Evolutionary conservation across 2,888 invertebrate species (phyloP).

Genomic region (Euplexia lucipara): DNA sequence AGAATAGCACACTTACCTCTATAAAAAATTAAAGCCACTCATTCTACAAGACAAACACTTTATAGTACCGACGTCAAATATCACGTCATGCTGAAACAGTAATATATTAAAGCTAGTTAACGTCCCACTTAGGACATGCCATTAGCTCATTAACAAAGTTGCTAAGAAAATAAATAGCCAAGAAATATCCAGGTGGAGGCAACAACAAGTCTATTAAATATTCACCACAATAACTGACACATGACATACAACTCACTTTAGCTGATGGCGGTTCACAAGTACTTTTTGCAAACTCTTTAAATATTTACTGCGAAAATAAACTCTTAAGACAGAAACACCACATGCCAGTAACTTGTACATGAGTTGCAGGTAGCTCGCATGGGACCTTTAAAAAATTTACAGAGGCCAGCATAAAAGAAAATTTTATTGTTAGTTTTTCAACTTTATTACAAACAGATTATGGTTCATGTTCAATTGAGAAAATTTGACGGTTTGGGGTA

Average conservation of each 20-base stretch:
- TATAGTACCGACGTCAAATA: background rate
- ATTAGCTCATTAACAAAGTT: slow-evolving; percentile 31
- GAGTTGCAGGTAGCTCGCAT: background rate
- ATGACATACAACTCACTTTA: slow-evolving; percentile 43
- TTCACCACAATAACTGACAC: slow-evolving; percentile 50
- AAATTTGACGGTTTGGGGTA: too few species aligned
- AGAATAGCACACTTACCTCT: background rate
- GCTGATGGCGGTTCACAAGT: slow-evolving; percentile 35
- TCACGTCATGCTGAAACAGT: slow-evolving; percentile 5
- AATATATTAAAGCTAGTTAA: slow-evolving; percentile 10
- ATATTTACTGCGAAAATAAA: slow-evolving; percentile 34
- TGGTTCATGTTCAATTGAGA: too few species aligned
- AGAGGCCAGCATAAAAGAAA: too few species aligned
- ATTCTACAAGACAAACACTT: slow-evolving; percentile 3
- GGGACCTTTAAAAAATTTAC: too few species aligned
- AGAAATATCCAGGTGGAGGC: slow-evolving; percentile 28
- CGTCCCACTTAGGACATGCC: slow-evolving; percentile 12
- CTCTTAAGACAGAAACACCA: background rate
- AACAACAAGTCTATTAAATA: slow-evolving; percentile 42
- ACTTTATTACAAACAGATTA: too few species aligned
- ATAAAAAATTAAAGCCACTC: background rate
- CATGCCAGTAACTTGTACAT: background rate
- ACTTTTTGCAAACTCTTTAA: slow-evolving; percentile 33
- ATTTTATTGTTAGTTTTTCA: too few species aligned
- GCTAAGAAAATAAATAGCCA: slow-evolving; percentile 11